Conservation (phyloP, 2,888 invertebrate genomes). For the Amphipoea oculea region DNA sequence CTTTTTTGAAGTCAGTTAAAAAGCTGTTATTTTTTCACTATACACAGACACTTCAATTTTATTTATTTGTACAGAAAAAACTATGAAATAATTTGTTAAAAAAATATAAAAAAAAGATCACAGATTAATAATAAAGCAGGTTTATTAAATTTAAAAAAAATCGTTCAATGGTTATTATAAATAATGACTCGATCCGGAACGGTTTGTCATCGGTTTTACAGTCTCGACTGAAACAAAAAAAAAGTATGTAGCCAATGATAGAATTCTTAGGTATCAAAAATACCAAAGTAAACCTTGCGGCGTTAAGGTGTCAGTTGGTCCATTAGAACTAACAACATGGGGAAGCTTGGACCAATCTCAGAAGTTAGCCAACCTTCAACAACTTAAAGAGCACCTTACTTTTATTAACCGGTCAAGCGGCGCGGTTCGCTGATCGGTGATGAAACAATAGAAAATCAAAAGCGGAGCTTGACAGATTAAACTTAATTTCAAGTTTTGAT, state of each 20-base stretch:
- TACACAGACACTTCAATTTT: background rate
- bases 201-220: slow-evolving; percentile 73
- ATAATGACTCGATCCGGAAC: background rate
- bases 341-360: background rate
- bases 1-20: no score
- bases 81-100: background rate
- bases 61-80: background rate
- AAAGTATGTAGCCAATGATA: background rate
- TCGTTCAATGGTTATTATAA: background rate
- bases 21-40: background rate
- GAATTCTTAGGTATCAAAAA: background rate
- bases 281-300: background rate
- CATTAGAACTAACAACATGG: background rate
- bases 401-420: no score
- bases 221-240: slow-evolving; percentile 81
- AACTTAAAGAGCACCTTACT: background rate
- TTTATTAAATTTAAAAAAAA: slow-evolving; percentile 28
- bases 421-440: no score
- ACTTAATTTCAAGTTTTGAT: background rate
- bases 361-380: background rate
- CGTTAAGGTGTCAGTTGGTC: no score
- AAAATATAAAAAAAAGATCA: slow-evolving; percentile 53
- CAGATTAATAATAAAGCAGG: slow-evolving; percentile 26
- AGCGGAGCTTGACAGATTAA: no score
- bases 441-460: no score